phyloP scores from a whole-genome alignment of 2,113 vertebrate genomes.

The Gasterosteus aculeatus region DNA sequence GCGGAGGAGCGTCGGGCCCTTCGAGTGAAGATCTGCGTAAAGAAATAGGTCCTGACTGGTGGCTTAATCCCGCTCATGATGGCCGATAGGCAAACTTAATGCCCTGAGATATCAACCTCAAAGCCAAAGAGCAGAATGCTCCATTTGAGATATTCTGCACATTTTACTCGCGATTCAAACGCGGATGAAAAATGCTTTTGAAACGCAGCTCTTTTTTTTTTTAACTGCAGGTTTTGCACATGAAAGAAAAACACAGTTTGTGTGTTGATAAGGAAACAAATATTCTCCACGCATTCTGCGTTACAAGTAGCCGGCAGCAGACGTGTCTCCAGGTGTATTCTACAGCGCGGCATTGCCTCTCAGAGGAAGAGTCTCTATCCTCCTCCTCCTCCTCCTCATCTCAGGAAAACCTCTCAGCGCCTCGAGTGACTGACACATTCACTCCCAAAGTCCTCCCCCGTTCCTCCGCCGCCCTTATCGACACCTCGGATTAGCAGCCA shows the following conservation, averaged over 20 bases:
- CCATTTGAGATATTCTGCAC: constrained; percentile 46
- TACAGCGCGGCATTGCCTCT: too few relatives aligned
- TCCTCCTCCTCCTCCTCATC: constrained; percentile 21
- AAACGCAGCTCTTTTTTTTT: constrained; percentile 27
- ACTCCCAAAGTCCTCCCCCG: constrained; percentile 47
- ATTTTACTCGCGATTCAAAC: constrained; percentile 34
- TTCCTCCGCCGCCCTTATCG: constrained; percentile 38
- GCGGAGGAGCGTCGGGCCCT: constrained; percentile 5
- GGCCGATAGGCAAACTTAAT: constrained; percentile 61
- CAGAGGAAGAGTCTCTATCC: constrained; percentile 32
- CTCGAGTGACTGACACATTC: constrained; percentile 67
- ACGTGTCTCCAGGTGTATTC: not conserved
- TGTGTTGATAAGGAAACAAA: constrained; percentile 23
- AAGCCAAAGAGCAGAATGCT: constrained; percentile 49
- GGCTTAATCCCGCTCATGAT: constrained; percentile 54
- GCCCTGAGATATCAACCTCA: constrained; percentile 56
- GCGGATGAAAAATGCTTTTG: constrained; percentile 35
- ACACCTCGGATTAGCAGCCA: constrained; percentile 66
- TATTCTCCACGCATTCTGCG: constrained; percentile 20
- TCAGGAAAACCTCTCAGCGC: constrained; percentile 32
- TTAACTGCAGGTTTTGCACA: constrained; percentile 20
- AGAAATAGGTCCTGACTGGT: constrained; percentile 65
- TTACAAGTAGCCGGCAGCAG: constrained; percentile 1
- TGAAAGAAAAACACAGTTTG: constrained; percentile 11
- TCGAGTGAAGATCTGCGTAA: constrained; percentile 61